Percentiles rank a stretch among this genome's conserved stretches.
Conservation (phyloP, 2,113 vertebrate genomes). For the Pangasianodon gigas region DNA sequence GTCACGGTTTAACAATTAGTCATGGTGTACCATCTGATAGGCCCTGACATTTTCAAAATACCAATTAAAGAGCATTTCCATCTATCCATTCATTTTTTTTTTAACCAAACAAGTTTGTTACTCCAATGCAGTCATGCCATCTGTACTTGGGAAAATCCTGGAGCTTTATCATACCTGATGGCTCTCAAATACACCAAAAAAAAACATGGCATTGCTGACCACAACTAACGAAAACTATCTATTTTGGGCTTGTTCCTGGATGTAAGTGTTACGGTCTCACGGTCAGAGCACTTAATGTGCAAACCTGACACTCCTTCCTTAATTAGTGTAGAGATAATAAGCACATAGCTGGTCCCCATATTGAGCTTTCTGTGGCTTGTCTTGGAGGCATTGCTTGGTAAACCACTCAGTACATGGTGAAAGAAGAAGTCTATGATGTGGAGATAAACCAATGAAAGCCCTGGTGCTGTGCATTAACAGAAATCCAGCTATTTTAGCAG, state of each 20-base stretch:
- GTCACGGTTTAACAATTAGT: background rate
- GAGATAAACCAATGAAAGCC: background rate
- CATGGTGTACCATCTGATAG: background rate
- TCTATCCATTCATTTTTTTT: background rate
- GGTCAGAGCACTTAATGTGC: background rate
- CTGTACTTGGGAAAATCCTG: background rate
- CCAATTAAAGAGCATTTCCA: background rate
- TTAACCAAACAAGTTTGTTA: background rate
- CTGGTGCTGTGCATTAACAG: background rate
- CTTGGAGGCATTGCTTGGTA: background rate
- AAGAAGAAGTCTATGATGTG: background rate
- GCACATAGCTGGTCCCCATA: background rate
- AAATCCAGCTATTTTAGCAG: background rate
- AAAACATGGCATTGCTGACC: background rate
- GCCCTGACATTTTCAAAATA: background rate
- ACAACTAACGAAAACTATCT: background rate
- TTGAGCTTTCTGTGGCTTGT: background rate
- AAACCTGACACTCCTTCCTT: background rate
- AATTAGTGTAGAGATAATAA: background rate
- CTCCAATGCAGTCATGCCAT: background rate
- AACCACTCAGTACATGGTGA: background rate
- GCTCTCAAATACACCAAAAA: background rate
- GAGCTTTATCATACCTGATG: background rate
- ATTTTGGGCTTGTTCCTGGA: background rate
- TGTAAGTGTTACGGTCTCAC: background rate